Evolutionary conservation across 2,113 vertebrate species (phyloP).

Genomic region (human (Homo sapiens)): GRCh38 chr2:144774501-144775000

Average conservation of each 20-base stretch:
- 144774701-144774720: conserved; percentile 68
- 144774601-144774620: conserved; percentile 57
- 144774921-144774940: background rate
- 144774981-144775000: conserved; percentile 40
- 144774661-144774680: conserved; percentile 70
- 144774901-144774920: conserved; percentile 59
- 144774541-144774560: background rate
- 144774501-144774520: conserved; percentile 18
- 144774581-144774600: conserved; percentile 31
- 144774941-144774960: conserved; percentile 49
- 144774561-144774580: conserved; percentile 36
- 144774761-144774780: conserved; percentile 70
- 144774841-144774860: conserved; percentile 24
- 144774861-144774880: conserved; percentile 14
- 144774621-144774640: conserved; percentile 74
- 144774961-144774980: conserved; percentile 8
- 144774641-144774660: conserved; percentile 82
- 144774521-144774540: conserved; percentile 27
- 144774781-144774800: conserved; percentile 67
- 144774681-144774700: conserved; percentile 80
- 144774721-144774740: conserved; percentile 68
- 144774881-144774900: background rate
- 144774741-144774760: conserved; percentile 59
- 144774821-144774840: conserved; percentile 30
- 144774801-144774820: conserved; percentile 49